Percentiles rank a stretch among this genome's conserved stretches.
Evolutionary conservation across 2,113 vertebrate genomes (phyloP).

Genomic region (Pseudorhombus dupliciocellatus): DNA sequence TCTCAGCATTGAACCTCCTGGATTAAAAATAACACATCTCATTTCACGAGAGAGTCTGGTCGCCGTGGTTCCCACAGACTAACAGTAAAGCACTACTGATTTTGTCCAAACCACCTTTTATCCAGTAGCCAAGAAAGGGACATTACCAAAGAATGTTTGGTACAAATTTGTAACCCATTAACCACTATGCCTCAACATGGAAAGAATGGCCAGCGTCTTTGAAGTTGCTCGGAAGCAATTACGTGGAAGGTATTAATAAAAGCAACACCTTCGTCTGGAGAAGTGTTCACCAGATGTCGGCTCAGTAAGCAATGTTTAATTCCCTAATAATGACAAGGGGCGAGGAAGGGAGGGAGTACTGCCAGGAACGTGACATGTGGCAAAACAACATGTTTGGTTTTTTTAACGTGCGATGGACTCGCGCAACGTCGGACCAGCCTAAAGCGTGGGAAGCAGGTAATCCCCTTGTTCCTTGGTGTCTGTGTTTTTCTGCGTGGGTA

Average conservation of each 20-base stretch:
- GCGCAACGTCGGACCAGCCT: constrained; percentile 38
- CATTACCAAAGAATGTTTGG: constrained; percentile 45
- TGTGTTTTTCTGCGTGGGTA: constrained; percentile 18
- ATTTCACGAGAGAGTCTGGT: neutral
- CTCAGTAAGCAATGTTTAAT: constrained; percentile 58
- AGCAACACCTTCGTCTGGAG: constrained; percentile 62
- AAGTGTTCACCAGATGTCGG: constrained; percentile 74
- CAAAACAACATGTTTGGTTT: constrained; percentile 67
- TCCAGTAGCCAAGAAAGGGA: constrained; percentile 61
- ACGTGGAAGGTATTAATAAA: constrained; percentile 56
- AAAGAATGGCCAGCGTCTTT: constrained; percentile 70
- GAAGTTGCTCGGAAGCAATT: constrained; percentile 65
- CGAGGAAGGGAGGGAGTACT: constrained; percentile 66
- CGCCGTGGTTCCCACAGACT: constrained; percentile 1
- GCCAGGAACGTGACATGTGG: constrained; percentile 30
- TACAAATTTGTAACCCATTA: constrained; percentile 59
- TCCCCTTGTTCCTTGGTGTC: constrained; percentile 39
- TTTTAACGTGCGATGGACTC: constrained; percentile 37
- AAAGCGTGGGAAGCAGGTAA: constrained; percentile 30
- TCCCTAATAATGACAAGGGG: constrained; percentile 75
- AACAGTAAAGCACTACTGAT: constrained; percentile 2
- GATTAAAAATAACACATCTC: too few relatives aligned
- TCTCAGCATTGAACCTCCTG: too few relatives aligned
- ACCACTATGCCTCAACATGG: constrained; percentile 40
- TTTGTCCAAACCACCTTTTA: constrained; percentile 32